Evolutionary conservation across 1,140 invertebrate species (phyloP), one percentile per base, ranked within the genome.

Genomic region (Psix sp.): DNA sequence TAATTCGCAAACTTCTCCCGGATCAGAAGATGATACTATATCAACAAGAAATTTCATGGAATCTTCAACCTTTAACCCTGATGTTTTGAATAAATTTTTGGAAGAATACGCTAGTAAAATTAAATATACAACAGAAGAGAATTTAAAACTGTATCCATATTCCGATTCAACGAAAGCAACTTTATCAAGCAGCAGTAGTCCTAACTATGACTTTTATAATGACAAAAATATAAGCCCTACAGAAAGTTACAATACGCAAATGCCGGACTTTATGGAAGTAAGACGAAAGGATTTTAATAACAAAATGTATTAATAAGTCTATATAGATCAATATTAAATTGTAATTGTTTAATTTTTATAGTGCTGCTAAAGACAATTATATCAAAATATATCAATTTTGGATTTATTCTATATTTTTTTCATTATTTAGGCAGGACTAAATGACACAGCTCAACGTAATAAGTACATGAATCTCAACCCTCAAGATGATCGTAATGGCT

Each of bases 401-500:
- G n/a, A n/a, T n/a, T n/a, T n/a, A n/a, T n/a, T n/a, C n/a, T n/a
- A n/a, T n/a, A n/a, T n/a, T n/a, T n/a, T n/a, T n/a, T n/a, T n/a
- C n/a, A n/a, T n/a, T 39, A 13, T 76, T 68, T 68, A 82, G 76
- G 86, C 87, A 80, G 78, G 63, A 5, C 40, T 83, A 5, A 87
- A 88, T 85, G 62, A 91, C 35, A 85, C 84, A 1, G 10, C 68
- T n/a, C 84, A 87, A 36, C 77, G 83, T 48, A 84, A 86, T 60
- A 87, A 86, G 43, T 88, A 87, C 77, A 70, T 33, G 10, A 38
- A 33, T 1, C 79, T 75, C 82, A 87, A 90, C 80, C 88, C 90
- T 1, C 90, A 89, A 59, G 91, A 93, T 51, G 91, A 93, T 70
- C 89, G 91, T 66, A 90, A 91, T 49, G 92, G 92, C 0, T 94